Evolutionary conservation across 2,888 invertebrate genomes (phyloP).

Genomic region (Odontocolon sp.): DNA sequence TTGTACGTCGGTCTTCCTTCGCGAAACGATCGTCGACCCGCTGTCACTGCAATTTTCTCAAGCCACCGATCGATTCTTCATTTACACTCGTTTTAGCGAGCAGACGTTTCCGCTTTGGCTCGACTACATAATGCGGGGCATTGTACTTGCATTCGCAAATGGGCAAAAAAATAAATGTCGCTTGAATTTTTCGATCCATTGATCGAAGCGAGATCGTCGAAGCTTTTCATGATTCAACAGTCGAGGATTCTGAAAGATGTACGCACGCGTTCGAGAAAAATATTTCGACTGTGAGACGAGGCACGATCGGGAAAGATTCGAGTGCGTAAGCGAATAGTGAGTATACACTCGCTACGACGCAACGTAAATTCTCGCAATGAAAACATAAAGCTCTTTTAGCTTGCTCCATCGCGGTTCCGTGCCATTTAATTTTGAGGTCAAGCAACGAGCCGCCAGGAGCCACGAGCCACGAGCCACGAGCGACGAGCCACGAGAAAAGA

Average conservation of each 20-base stretch:
- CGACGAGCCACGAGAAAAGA: too few species aligned
- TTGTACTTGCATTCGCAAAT: background rate
- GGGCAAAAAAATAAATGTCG: background rate
- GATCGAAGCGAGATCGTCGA: constrained; percentile 36
- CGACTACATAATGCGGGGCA: constrained; percentile 4
- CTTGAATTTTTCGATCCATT: constrained; percentile 23
- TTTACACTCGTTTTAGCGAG: constrained; percentile 3
- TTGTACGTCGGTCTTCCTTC: constrained; percentile 37
- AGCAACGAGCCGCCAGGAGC: too few species aligned
- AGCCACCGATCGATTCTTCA: constrained; percentile 25
- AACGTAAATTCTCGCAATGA: too few species aligned
- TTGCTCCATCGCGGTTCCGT: too few species aligned
- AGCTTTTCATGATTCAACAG: constrained; percentile 24
- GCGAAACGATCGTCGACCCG: constrained; percentile 54
- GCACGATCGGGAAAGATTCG: too few species aligned
- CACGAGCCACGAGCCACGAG: too few species aligned
- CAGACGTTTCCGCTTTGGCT: constrained; percentile 19
- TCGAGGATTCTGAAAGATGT: constrained; percentile 16
- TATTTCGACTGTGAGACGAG: too few species aligned
- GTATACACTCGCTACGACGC: too few species aligned
- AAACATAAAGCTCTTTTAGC: too few species aligned
- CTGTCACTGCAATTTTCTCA: background rate
- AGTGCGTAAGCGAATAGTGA: too few species aligned
- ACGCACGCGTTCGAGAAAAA: too few species aligned
- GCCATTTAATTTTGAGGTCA: too few species aligned